A percentile compares a stretch with the other conserved stretches of the same genome.
Evolutionary conservation across 2,888 invertebrate genomes (phyloP).

Genomic region (Drosophila conformis): DNA sequence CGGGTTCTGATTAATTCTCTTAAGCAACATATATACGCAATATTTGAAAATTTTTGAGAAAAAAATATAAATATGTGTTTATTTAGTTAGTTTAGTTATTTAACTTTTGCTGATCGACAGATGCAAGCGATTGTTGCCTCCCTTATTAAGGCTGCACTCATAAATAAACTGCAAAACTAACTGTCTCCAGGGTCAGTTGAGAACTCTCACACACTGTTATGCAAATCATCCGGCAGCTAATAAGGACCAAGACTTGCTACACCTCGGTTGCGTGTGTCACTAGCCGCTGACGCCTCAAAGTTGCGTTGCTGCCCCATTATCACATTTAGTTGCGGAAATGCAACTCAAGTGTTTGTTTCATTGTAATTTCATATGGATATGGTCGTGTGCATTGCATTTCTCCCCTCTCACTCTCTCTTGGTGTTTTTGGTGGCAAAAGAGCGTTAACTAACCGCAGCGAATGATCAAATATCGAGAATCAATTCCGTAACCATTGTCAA

Average conservation of each 20-base stretch:
- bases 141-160: constrained; percentile 3
- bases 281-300: constrained; percentile 46
- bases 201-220: constrained; percentile 36
- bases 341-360: constrained; percentile 68
- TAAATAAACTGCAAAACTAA: constrained; percentile 31
- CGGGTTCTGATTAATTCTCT: neutral
- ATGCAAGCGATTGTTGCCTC: neutral
- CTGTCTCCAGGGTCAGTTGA: constrained; percentile 29
- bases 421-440: constrained; percentile 63
- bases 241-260: constrained; percentile 38
- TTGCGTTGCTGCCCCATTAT: constrained; percentile 44
- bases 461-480: constrained; percentile 82
- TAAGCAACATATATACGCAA: neutral
- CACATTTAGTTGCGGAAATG: constrained; percentile 63
- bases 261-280: constrained; percentile 31
- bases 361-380: constrained; percentile 69
- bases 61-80: neutral
- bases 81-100: no score
- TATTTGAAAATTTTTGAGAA: neutral
- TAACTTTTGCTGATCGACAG: constrained; percentile 20
- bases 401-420: constrained; percentile 21
- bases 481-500: constrained; percentile 77
- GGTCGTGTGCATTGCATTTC: constrained; percentile 44
- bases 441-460: constrained; percentile 80
- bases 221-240: constrained; percentile 50